phyloP scores from a whole-genome alignment of 2,888 invertebrate species.

The Lochmaea crataegi region DNA sequence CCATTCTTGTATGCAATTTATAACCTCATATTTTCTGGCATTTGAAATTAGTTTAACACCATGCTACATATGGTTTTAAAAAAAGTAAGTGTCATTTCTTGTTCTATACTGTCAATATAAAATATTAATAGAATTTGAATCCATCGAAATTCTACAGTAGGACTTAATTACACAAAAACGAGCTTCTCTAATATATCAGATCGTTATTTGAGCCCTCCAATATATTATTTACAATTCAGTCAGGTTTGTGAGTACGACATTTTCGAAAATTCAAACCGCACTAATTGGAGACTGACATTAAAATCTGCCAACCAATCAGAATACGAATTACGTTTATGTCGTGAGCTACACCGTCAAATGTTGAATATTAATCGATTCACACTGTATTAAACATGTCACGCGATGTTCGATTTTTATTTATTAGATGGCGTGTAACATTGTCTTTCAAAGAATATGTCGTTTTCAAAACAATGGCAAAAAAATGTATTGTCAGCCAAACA shows the following conservation, averaged over 20 bases:
- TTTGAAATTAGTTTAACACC: no score
- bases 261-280: conserved; percentile 42
- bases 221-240: background rate
- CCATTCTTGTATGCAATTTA: no score
- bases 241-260: conserved; percentile 22
- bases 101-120: no score
- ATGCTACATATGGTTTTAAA: no score
- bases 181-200: background rate
- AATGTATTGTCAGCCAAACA: conserved; percentile 13
- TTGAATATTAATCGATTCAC: conserved; percentile 51
- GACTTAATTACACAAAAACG: background rate
- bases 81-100: no score
- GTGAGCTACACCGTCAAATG: conserved; percentile 43
- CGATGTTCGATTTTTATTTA: conserved; percentile 47
- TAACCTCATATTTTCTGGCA: no score
- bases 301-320: conserved; percentile 42
- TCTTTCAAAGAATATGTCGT: conserved; percentile 23
- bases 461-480: conserved; percentile 33
- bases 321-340: conserved; percentile 30
- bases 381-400: conserved; percentile 47
- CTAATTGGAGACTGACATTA: conserved; percentile 29
- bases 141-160: background rate
- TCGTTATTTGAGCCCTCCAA: background rate
- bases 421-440: conserved; percentile 40
- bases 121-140: background rate